Evolutionary conservation across 1,140 invertebrate genomes (phyloP).

Genomic region (Ostrea denselamellosa): DNA sequence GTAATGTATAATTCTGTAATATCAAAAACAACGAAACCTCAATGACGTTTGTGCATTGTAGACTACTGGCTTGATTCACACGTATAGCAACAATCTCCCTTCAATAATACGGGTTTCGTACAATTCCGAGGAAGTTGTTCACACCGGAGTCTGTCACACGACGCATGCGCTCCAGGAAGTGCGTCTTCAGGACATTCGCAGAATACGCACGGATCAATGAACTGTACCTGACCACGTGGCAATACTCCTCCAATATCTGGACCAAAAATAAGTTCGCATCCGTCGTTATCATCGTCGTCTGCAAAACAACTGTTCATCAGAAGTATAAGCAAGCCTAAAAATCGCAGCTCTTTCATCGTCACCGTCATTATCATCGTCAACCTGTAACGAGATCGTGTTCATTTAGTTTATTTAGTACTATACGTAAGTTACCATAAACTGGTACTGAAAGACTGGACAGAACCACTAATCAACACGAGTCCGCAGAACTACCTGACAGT

Average conservation of each 20-base stretch:
- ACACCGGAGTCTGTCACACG: background rate
- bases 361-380: too few species aligned
- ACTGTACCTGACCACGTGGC: background rate
- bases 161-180: background rate
- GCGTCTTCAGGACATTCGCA: background rate
- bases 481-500: too few species aligned
- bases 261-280: slow-evolving; percentile 12
- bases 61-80: background rate
- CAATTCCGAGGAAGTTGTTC: background rate
- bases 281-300: background rate
- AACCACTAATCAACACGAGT: too few species aligned
- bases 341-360: background rate
- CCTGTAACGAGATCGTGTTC: background rate
- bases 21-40: too few species aligned
- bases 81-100: background rate
- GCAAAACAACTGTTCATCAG: background rate
- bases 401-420: background rate
- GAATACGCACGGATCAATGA: background rate
- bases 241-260: background rate
- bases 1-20: too few species aligned
- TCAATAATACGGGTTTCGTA: background rate
- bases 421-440: too few species aligned
- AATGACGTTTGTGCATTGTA: too few species aligned
- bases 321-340: background rate
- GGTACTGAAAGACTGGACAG: too few species aligned